Percentiles rank a stretch among this genome's conserved stretches.
phyloP scores from a whole-genome alignment of 2,113 vertebrate genomes.

The Emberiza fucata region DNA sequence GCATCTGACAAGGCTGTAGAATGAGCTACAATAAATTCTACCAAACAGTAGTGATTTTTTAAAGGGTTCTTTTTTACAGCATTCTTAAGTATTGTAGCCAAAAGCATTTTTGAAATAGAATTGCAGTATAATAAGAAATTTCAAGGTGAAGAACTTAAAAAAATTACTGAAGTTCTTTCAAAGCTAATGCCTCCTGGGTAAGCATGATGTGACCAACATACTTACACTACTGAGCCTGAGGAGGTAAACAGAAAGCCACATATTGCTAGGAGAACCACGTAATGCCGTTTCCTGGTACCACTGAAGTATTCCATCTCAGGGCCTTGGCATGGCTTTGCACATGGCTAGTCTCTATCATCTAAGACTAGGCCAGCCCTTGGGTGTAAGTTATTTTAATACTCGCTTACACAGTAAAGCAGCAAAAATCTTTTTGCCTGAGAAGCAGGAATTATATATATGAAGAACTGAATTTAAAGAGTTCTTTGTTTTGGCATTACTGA shows the following conservation, averaged over 20 bases:
- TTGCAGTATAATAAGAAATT: neutral
- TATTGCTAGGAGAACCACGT: neutral
- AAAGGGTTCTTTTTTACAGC: neutral
- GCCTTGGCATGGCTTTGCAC: neutral
- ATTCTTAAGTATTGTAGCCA: neutral
- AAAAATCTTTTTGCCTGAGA: neutral
- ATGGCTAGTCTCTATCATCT: accelerated
- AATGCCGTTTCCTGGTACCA: neutral
- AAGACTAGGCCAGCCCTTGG: no score
- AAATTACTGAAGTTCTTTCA: neutral
- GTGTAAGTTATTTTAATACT: neutral
- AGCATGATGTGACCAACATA: neutral
- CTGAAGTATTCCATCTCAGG: neutral
- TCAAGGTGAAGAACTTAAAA: neutral
- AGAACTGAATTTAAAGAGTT: neutral
- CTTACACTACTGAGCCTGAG: neutral
- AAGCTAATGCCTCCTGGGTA: neutral
- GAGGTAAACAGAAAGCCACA: neutral
- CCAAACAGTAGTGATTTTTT: neutral
- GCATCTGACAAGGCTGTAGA: neutral
- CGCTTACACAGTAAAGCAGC: neutral
- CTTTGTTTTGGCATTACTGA: neutral
- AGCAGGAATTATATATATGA: neutral
- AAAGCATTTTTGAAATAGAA: neutral
- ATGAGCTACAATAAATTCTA: neutral